Conservation (phyloP, 2,797 vertebrate species). For the Darevskia nairensis region DNA sequence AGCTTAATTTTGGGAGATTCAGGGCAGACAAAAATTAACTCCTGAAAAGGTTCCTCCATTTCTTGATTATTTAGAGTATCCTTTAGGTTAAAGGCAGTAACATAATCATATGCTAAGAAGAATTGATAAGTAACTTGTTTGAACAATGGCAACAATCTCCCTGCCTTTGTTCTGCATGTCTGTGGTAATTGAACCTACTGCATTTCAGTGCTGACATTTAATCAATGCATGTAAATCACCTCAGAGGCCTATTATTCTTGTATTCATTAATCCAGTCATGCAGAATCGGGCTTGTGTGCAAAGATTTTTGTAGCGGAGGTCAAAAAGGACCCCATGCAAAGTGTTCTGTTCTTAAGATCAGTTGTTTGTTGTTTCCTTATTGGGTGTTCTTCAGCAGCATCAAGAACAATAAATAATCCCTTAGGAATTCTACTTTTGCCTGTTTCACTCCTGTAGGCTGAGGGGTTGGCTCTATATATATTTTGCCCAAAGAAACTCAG, state of each 20-base stretch:
- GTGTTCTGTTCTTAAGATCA: conserved; percentile 2
- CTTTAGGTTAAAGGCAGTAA: conserved; percentile 36
- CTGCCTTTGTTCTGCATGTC: conserved; percentile 70
- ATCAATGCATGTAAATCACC: conserved; percentile 89
- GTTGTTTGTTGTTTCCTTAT: not conserved
- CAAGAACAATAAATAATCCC: not conserved
- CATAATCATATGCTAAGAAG: conserved; percentile 57
- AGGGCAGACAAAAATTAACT: no score
- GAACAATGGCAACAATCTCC: conserved; percentile 63
- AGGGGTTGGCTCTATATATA: no score
- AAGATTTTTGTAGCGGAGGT: conserved; percentile 71
- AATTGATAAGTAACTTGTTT: conserved; percentile 70
- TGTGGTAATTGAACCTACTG: conserved; percentile 72
- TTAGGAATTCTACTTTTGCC: no score
- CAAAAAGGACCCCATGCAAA: conserved; percentile 51
- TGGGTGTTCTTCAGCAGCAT: not conserved
- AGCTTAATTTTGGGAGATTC: no score
- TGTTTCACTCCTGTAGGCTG: no score
- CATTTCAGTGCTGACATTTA: conserved; percentile 83
- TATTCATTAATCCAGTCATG: conserved; percentile 80
- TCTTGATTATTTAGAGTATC: conserved; percentile 22
- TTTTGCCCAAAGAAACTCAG: no score
- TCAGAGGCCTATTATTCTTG: conserved; percentile 78
- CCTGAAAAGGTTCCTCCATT: not conserved
- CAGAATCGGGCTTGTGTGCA: conserved; percentile 73